These are phyloP conservation scores for Falco novaeseelandiae DNA, from an alignment of 2,797 vertebrate genomes.

Conservation along the genomic window DNA sequence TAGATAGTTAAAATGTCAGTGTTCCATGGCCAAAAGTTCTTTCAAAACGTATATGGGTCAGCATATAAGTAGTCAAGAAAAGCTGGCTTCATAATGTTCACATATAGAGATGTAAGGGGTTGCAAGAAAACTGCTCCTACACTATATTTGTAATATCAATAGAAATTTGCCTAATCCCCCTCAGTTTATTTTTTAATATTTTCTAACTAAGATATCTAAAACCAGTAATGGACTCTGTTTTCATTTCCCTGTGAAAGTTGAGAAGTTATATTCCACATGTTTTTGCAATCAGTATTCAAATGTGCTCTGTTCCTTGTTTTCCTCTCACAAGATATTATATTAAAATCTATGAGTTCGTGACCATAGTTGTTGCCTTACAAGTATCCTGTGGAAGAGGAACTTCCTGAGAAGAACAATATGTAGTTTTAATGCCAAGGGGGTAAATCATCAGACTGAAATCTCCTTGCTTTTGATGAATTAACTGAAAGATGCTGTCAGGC, in stretches of 20 bases:
- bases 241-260: background rate
- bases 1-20: background rate
- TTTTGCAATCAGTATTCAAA: background rate
- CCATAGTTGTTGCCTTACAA: background rate
- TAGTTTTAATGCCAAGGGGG: constrained; percentile 15
- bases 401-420: constrained; percentile 65
- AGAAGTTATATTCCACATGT: background rate
- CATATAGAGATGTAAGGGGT: background rate
- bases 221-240: background rate
- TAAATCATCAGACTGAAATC: background rate
- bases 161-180: background rate
- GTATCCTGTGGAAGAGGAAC: background rate
- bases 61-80: background rate
- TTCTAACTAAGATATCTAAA: background rate
- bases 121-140: background rate
- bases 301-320: background rate
- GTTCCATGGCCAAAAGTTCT: background rate
- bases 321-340: background rate
- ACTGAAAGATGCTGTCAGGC: background rate
- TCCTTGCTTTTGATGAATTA: background rate
- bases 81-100: background rate
- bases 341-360: background rate
- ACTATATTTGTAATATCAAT: background rate
- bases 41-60: background rate
- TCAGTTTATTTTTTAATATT: background rate